Evolutionary conservation across 1,140 invertebrate genomes (phyloP).

Genomic region (Sinonovacula constricta): DNA sequence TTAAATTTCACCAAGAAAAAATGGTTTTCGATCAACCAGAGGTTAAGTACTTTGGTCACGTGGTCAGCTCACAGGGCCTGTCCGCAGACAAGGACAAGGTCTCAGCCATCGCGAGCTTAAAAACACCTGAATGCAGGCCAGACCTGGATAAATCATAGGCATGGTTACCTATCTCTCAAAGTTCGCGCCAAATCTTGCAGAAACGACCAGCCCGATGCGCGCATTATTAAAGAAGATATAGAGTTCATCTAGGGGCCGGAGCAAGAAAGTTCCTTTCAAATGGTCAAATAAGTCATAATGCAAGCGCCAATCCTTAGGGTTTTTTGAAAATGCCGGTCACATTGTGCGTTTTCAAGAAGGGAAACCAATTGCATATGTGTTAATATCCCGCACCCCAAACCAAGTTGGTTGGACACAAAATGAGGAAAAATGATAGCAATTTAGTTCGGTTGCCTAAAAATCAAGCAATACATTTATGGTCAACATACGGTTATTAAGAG

Average conservation of each 20-base stretch:
- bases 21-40: too few relatives aligned
- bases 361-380: constrained; percentile 50
- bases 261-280: constrained; percentile 32
- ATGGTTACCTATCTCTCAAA: constrained; percentile 77
- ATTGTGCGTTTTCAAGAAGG: constrained; percentile 74
- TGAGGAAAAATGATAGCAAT: constrained; percentile 79
- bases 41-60: too few relatives aligned
- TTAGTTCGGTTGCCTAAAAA: constrained; percentile 63
- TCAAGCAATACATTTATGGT: constrained; percentile 11
- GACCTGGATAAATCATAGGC: constrained; percentile 75
- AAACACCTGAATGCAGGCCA: too few relatives aligned
- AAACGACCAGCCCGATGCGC: constrained; percentile 46
- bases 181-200: constrained; percentile 46
- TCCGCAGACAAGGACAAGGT: too few relatives aligned
- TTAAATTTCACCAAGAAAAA: too few relatives aligned
- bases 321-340: not conserved
- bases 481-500: constrained; percentile 4
- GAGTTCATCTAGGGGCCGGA: constrained; percentile 8
- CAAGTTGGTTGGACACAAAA: constrained; percentile 79
- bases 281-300: not conserved
- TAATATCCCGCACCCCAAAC: constrained; percentile 66
- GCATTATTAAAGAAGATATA: constrained; percentile 40
- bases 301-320: not conserved
- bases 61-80: too few relatives aligned
- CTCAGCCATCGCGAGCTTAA: too few relatives aligned